Conservation (phyloP, 2,888 invertebrate species). For the Noctua janthe region DNA sequence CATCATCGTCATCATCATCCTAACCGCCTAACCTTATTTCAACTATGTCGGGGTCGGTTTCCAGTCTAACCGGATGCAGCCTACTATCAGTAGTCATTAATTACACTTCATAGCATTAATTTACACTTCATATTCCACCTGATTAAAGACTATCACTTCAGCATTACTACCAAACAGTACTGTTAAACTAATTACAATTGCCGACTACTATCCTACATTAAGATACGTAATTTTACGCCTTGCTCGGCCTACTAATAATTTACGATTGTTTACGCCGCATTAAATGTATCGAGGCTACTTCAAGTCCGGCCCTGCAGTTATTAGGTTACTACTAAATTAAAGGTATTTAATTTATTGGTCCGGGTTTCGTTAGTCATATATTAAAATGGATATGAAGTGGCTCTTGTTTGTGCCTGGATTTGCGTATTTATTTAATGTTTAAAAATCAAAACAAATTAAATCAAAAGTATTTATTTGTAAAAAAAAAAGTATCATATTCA, state of each 20-base stretch:
- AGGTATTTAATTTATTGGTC: constrained; percentile 54
- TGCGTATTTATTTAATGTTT: neutral
- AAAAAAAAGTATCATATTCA: neutral
- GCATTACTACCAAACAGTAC: constrained; percentile 18
- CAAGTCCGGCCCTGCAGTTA: constrained; percentile 54
- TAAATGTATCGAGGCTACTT: constrained; percentile 62
- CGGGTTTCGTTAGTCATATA: constrained; percentile 31
- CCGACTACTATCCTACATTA: constrained; percentile 14
- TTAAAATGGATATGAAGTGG: constrained; percentile 28
- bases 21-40: neutral
- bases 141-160: neutral
- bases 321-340: constrained; percentile 57
- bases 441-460: too few species aligned
- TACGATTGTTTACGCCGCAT: constrained; percentile 71
- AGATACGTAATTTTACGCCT: constrained; percentile 32
- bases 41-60: neutral
- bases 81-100: neutral
- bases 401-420: constrained; percentile 11
- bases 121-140: neutral
- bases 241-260: constrained; percentile 60
- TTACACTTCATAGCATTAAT: neutral
- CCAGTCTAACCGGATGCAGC: neutral
- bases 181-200: constrained; percentile 22
- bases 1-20: neutral
- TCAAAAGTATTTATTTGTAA: too few species aligned